Base-by-base conservation (phyloP, 2,797 vertebrate species). In the Geotrypetes seraphini region DNA sequence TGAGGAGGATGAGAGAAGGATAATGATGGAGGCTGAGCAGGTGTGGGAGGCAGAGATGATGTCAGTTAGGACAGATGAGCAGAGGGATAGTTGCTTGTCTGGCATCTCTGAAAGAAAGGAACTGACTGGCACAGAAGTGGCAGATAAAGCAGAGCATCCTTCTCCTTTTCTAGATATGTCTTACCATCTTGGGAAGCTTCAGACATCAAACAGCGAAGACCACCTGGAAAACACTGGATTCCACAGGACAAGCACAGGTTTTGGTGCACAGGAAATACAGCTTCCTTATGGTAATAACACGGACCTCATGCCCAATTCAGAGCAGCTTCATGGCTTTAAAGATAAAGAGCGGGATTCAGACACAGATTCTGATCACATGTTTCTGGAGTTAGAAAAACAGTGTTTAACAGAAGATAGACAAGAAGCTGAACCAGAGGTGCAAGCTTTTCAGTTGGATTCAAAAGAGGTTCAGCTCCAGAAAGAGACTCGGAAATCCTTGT, bases 1-100 rank as follows among this genome's bases (percentile, higher is more conserved):
- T 71, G 95, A 97, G 66, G 95, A 97, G 63, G 94, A 89, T 38
- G 88, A 91, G 53, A 73, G 63, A 23, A 75, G 77, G 72, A 83
- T 88, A 49, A 69, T 91, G 63, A 81, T 84, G 76, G 86, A 88
- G 57, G 58, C 73, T 41, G 74, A 74, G 49, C 67, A 60, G 22
- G 76, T 78, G 44, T 81, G 75, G 67, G 78, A 84, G 63, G 84
- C 57, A 63, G 77, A 75, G 48, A 69, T 57, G 37, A 70, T 75
- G 50, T 73, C 50, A 47, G 38, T 60, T 33, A 35, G 55, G 43
- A 46, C 49, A 60, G 55, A 63, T 50, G 71, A 75, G 50, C 57
- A 69, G 60, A 67, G 36, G 45, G 65, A 40, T 36, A 57, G 61
- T 45, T 47, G 47, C 56, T 47, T 74, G 79, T 73, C 83, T 83